Conservation (phyloP, 2,113 vertebrate genomes). For the Globicephala melas region DNA sequence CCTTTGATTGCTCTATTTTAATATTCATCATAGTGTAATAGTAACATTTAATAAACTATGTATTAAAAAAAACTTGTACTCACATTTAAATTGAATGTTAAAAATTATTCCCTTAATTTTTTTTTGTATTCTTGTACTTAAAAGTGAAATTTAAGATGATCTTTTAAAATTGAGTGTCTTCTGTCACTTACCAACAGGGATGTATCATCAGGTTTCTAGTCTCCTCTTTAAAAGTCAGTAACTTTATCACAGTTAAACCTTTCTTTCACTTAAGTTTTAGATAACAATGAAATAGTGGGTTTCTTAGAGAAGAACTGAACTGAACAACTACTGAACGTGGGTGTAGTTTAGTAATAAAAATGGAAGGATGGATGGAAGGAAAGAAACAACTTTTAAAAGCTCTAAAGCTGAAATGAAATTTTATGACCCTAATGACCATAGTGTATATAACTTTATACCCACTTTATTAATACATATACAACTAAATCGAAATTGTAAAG, state of each 20-base stretch:
- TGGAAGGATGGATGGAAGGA: neutral
- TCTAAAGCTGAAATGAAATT: conserved; percentile 29
- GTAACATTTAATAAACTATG: neutral
- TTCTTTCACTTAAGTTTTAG: conserved; percentile 2
- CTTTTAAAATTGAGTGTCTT: neutral
- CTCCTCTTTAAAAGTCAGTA: neutral
- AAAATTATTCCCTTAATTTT: neutral
- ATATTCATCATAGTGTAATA: neutral
- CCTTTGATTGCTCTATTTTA: conserved; percentile 1
- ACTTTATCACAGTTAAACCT: neutral
- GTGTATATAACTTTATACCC: conserved; percentile 13
- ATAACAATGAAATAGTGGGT: neutral
- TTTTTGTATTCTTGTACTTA: neutral
- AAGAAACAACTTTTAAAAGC: neutral
- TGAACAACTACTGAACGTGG: neutral
- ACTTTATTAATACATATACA: conserved; percentile 46
- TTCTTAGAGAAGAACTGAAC: neutral
- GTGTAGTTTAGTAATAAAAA: neutral
- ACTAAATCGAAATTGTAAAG: conserved; percentile 51
- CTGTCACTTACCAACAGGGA: neutral
- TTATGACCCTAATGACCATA: neutral
- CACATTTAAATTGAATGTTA: neutral
- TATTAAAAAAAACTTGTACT: neutral
- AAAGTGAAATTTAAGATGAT: conserved; percentile 13
- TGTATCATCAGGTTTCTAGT: neutral